Evolutionary conservation across 1,140 invertebrate genomes (phyloP), one percentile per base, ranked within the genome.

Genomic region (Hermetia illucens): DNA sequence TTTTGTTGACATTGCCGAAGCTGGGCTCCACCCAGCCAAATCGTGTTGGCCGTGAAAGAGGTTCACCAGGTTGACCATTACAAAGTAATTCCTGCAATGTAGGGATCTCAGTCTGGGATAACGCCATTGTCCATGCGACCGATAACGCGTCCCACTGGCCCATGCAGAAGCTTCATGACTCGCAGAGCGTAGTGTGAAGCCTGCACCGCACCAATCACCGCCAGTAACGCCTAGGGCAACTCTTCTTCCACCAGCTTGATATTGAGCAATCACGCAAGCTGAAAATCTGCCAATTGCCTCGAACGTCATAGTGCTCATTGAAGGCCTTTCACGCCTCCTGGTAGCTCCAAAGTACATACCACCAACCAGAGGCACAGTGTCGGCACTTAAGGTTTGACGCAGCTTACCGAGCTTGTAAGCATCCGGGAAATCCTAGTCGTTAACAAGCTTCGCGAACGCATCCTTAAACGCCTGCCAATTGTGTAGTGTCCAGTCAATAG

Each of bases 1-100:
- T n/a, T n/a, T n/a, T n/a, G n/a, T n/a, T n/a, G n/a, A n/a, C n/a
- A n/a, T n/a, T n/a, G n/a, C n/a, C n/a, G n/a, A n/a, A n/a, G n/a
- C n/a, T n/a, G n/a, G n/a, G n/a, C n/a, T n/a, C n/a, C n/a, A 33
- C 31, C 31, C 31, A 33, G 16, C 31, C 31, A 12, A 33, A 16
- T 16, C 17, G 9, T 6, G 31, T 33, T 9, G 9, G 15, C 15
- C 17, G 31, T 16, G 31, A 10, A 15, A 12, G 17, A 8, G 31
- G 16, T 16, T 33, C 31, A 8, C 5, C 15, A 33, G 10, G 6
- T 6, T 15, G 10, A 12, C 31, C 31, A 12, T 15, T 10, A 33
- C 9, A 8, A 8, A 33, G 31, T 16, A 33, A 33, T 8, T 33
- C 31, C 6, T 33, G 6, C 10, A 33, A 16, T 33, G 6, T 33